A percentile compares a stretch with the other conserved stretches of the same genome.
Conservation (phyloP, 2,113 vertebrate species). For the Acrocephalus kingi region DNA sequence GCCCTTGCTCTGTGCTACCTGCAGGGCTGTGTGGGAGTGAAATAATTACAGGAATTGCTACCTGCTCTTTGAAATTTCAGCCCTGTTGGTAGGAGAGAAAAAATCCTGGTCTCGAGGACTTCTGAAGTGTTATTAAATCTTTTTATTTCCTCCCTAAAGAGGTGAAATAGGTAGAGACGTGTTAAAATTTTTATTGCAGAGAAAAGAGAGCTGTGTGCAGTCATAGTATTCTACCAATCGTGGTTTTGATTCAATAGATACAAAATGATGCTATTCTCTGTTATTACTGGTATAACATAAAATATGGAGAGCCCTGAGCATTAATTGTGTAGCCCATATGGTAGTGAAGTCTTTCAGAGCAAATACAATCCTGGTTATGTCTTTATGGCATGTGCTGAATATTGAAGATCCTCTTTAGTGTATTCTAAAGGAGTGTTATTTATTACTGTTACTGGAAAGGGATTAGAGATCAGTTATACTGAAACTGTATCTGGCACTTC, state of each 20-base stretch:
- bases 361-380: background rate
- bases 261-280: background rate
- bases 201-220: background rate
- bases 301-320: background rate
- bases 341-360: background rate
- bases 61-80: background rate
- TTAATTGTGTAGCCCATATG: background rate
- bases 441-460: background rate
- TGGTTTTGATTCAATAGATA: background rate
- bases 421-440: background rate
- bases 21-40: background rate
- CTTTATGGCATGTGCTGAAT: background rate
- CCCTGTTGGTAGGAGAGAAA: background rate
- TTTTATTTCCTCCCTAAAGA: background rate
- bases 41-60: background rate
- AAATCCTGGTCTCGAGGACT: background rate
- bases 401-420: background rate
- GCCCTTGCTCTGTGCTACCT: background rate
- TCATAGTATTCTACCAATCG: background rate
- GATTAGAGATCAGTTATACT: background rate
- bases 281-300: background rate
- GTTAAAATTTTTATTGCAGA: background rate
- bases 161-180: background rate
- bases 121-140: background rate
- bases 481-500: background rate